Evolutionary conservation across 2,888 invertebrate species (phyloP).

Genomic region (Meteorus cinctellus): DNA sequence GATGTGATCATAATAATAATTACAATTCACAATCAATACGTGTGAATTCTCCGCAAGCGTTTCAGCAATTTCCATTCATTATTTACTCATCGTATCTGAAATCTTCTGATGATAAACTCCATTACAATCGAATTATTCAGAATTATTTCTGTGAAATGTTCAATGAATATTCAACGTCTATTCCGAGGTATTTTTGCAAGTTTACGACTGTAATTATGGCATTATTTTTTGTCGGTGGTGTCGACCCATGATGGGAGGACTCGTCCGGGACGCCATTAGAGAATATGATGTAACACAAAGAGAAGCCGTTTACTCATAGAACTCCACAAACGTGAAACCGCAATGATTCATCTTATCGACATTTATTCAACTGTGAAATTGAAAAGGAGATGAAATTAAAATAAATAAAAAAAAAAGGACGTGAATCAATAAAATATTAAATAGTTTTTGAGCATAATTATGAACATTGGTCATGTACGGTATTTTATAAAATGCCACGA

Average conservation of each 20-base stretch:
- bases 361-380: neutral
- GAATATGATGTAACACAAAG: slow-evolving; percentile 41
- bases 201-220: neutral
- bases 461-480: neutral
- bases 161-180: neutral
- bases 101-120: neutral
- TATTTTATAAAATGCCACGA: neutral
- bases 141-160: slow-evolving; percentile 3
- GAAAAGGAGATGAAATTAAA: neutral
- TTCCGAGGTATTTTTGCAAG: neutral
- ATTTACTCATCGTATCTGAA: neutral
- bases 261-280: slow-evolving; percentile 32
- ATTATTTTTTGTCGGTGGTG: slow-evolving; percentile 16
- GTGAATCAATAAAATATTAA: neutral
- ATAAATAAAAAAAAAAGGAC: neutral
- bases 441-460: neutral
- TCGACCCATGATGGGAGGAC: slow-evolving; percentile 4
- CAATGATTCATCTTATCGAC: neutral
- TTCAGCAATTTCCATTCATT: neutral
- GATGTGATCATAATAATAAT: neutral
- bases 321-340: neutral
- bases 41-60: neutral
- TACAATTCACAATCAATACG: neutral
- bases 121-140: neutral
- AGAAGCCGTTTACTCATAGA: slow-evolving; percentile 1